Evolutionary conservation across 2,888 invertebrate species (phyloP), one percentile per base, ranked within the genome.

Genomic region (Yponomeuta evonymella): DNA sequence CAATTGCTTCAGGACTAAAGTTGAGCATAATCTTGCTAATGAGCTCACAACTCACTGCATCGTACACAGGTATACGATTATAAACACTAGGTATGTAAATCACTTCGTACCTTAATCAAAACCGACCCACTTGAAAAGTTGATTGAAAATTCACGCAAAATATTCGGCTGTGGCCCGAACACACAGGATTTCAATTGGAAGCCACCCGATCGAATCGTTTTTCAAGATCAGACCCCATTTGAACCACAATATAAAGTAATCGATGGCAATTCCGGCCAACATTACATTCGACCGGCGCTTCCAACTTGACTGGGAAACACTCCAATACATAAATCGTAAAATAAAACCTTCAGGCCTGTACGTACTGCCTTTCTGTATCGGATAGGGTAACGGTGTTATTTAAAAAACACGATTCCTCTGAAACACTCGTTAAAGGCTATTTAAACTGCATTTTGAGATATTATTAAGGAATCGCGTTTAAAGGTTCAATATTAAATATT

Each of bases 211-310:
- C 79, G 78, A 85, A 85, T 84, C 83, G 84, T 84, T 87, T 85
- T 86, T 84, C 81, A 83, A 84, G 84, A 84, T 81, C 81, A 79
- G 76, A 80, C 79, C 76, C 84, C 80, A 83, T 84, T 83, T 80
- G 77, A 78, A 79, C 83, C 82, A 83, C 86, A 85, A 85, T 83
- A 81, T 80, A 78, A 80, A 81, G 84, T 84, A 87, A 83, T 81
- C 81, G 78, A 76, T 75, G 68, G 79, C 79, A 75, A 78, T 78
- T 76, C 76, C 74, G 75, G 77, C 76, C 78, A 78, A 78, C 81
- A 83, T 83, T 81, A 82, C 77, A 78, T 77, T 78, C 75, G 62
- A 73, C 74, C 72, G 75, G 73, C 75, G 72, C 71, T 73, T 70
- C 63, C 70, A 71, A 48, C 72, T 70, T 5, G 51, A 58, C 51